Conservation (phyloP, 2,797 vertebrate genomes). For the Sylvia borin region DNA sequence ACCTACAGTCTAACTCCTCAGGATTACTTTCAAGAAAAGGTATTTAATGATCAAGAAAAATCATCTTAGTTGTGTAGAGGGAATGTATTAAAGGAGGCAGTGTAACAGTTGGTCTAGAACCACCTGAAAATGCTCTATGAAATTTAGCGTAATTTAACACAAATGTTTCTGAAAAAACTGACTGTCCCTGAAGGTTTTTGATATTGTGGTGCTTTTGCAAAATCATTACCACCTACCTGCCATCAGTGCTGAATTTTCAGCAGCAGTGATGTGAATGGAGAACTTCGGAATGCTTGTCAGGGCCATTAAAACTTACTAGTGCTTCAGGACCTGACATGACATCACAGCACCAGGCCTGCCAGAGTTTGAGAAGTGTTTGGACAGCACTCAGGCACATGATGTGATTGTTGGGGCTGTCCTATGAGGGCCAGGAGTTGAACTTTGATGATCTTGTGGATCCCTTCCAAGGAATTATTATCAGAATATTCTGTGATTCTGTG, state of each 20-base stretch:
- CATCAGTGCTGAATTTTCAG: not conserved
- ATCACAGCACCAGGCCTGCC: not conserved
- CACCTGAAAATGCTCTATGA: not conserved
- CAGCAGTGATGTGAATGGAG: not conserved
- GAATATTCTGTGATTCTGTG: not conserved
- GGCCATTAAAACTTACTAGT: not conserved
- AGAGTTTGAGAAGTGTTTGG: not conserved
- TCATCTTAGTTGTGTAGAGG: not conserved
- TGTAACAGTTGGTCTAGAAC: not conserved
- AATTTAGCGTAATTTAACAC: not conserved
- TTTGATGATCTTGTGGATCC: not conserved
- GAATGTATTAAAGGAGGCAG: not conserved
- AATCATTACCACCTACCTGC: not conserved
- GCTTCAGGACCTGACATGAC: not conserved
- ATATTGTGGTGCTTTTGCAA: not conserved
- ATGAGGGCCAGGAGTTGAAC: not conserved
- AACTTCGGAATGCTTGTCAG: not conserved
- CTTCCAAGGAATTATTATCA: not conserved
- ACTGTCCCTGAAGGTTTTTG: not conserved
- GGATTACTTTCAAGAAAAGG: not conserved
- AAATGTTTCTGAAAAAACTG: not conserved
- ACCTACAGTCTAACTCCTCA: not conserved
- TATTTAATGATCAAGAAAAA: not conserved
- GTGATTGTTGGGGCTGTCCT: not conserved
- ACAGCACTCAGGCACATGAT: not conserved